Evolutionary conservation across 2,888 invertebrate species (phyloP), one percentile per base, ranked within the genome.

Genomic region (Drosophila aldrichi): DNA sequence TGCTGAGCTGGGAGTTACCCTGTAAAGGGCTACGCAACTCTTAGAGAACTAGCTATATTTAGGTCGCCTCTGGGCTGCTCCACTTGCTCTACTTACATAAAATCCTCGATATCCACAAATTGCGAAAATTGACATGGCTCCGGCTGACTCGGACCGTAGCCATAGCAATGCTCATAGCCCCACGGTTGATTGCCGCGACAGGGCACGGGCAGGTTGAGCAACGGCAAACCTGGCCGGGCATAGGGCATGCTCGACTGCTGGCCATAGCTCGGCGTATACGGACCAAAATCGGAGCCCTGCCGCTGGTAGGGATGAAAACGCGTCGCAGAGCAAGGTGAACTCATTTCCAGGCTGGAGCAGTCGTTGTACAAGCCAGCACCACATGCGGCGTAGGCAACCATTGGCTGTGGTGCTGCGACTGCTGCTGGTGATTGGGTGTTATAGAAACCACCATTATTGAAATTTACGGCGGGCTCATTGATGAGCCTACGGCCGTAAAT

Each of bases 91-190:
- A 95, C 96, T 96, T 93, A 96, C 96, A 96, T 95, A 92, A 96
- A 96, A 93, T 96, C 96, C 92, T 96, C 96, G 82, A 96, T 94
- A 92, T 96, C 96, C 58, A 95, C 94, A 72, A 95, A 94, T 77
- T 94, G 94, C 0, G 95, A 94, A 87, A 95, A 96, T 83, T 95
- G 95, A 76, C 96, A 96, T 0, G 95, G 94, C 81, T 95, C 95
- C 32, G 91, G 88, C 54, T 91, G 91, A 70, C 94, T 94, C 16
- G 86, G 81, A 1, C 83, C 81, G 78, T 95, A 95, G 87, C 95
- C 95, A 82, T 94, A 96, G 89, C 96, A 96, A 88, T 94, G 94
- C 54, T 93, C 94, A 89, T 96, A 96, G 83, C 95, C 94, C 95
- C 95, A 96, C 56, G 94, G 93, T 44, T 91, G 91, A 89, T 89